Evolutionary conservation across 2,888 invertebrate genomes (phyloP), one percentile per base, ranked within the genome.

Genomic region (Brenthis ino): DNA sequence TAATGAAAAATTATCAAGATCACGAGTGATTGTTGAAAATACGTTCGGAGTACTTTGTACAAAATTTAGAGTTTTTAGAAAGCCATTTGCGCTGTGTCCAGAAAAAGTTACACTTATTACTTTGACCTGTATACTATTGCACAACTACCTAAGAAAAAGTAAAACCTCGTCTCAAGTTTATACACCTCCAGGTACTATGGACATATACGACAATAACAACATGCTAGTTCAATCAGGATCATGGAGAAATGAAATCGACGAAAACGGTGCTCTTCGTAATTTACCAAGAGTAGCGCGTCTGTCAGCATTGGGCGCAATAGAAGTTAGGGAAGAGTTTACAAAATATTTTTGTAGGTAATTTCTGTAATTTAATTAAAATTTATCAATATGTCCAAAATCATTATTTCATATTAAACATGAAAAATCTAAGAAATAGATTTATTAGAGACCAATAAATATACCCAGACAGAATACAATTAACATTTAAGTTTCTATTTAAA

Each of bases 11-110:
- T 63, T 78, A 53, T 76, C 76, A 6, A 74, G 71, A 74, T 67
- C 77, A 57, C 76, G 75, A 61, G 75, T 76, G 60, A 72, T 76
- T 37, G 76, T 77, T 0, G 77, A 78, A 75, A 79, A 77, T 51
- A 74, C 74, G 24, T 78, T 78, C 64, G 76, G 77, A 71, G 71
- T 79, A 61, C 70, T 77, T 71, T 72, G 71, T 14, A 54, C 79
- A 69, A 74, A 74, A 47, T 82, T 81, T 57, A 66, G 82, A 75
- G 76, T 82, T 54, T 80, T 78, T 47, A 57, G 74, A 70, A 74
- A 69, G n/a, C 80, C 82, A 48, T 76, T 82, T 6, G 20, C 70
- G 66, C 57, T 82, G 57, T 70, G n/a, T 33, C n/a, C 16, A n/a
- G 14, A n/a, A 12, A 63, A 50, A 14, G 54, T 37, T 51, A 37